These are phyloP conservation scores for Palythoa caribaeorum DNA, from an alignment of 92 coral and sea anemone genomes.

Conservation along the genomic window DNA sequence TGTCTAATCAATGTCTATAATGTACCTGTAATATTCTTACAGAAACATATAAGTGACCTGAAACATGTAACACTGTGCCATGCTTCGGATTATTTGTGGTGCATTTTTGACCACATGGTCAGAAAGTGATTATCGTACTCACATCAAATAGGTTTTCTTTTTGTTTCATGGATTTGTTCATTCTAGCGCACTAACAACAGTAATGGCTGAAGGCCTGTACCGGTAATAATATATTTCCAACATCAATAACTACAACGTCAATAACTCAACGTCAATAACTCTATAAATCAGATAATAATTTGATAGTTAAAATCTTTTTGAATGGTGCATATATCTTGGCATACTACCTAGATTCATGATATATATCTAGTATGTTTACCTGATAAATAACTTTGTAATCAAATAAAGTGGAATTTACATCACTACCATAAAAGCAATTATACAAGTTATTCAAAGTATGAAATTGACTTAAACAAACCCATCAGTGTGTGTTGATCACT, in stretches of 20 bases:
- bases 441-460: slow-evolving; percentile 1
- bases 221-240: no score
- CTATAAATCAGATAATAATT: neutral
- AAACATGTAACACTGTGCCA: slow-evolving; percentile 1
- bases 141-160: neutral
- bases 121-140: neutral
- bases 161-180: neutral
- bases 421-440: neutral
- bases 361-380: neutral
- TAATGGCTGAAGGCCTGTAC: neutral
- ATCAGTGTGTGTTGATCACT: neutral
- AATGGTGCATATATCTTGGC: neutral
- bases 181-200: slow-evolving; percentile 1
- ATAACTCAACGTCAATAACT: no score
- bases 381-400: neutral
- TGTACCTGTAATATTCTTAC: neutral
- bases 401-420: neutral
- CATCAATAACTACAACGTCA: no score
- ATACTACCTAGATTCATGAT: slow-evolving; percentile 4
- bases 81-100: neutral
- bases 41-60: slow-evolving; percentile 4
- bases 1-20: slow-evolving; percentile 5
- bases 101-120: neutral
- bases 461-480: neutral
- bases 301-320: slow-evolving; percentile 1